phyloP scores from a whole-genome alignment of 2,888 invertebrate species.

The Drosophila engyochracea region DNA sequence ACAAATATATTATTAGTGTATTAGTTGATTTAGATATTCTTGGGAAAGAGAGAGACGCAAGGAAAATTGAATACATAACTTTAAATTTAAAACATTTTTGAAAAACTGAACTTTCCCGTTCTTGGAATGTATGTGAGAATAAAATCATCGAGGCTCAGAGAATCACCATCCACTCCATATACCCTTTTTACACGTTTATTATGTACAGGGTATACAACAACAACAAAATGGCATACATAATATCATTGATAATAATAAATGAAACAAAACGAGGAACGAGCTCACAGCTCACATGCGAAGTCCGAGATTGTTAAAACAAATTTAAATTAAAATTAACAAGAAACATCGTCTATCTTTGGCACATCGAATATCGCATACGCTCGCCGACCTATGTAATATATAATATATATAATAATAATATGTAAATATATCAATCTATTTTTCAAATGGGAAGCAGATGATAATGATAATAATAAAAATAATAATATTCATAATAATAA shows the following conservation, averaged over 20 bases:
- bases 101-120: background rate
- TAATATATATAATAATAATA: too few relatives aligned
- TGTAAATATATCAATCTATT: too few relatives aligned
- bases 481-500: background rate
- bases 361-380: background rate
- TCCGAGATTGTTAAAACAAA: constrained; percentile 54
- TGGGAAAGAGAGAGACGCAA: background rate
- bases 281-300: constrained; percentile 33
- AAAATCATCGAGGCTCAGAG: background rate
- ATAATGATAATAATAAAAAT: too few relatives aligned
- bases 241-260: constrained; percentile 67
- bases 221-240: constrained; percentile 33
- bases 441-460: too few relatives aligned
- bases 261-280: constrained; percentile 21
- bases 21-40: background rate
- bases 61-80: background rate
- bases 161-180: background rate
- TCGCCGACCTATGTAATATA: background rate
- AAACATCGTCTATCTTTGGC: background rate
- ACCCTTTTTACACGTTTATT: background rate
- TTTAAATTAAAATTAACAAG: constrained; percentile 44
- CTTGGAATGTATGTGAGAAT: background rate
- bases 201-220: constrained; percentile 16
- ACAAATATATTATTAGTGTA: background rate
- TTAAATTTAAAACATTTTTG: background rate